These are phyloP conservation scores for Drosophila pruinosa DNA, from an alignment of 1,140 invertebrate species.

Conservation along the genomic window DNA sequence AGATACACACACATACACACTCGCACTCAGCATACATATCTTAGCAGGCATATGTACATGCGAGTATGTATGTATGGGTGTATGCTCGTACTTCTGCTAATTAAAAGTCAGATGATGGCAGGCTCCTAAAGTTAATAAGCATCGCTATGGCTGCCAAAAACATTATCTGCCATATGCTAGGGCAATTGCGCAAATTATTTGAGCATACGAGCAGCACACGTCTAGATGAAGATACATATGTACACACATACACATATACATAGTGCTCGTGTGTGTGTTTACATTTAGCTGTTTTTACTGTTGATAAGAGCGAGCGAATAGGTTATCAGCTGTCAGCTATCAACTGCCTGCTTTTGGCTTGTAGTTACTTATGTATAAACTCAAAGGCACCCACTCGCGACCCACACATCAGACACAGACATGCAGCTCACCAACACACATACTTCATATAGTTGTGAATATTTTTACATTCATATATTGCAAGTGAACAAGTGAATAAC, in stretches of 20 bases:
- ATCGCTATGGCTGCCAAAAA: slow-evolving; percentile 40
- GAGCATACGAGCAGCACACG: slow-evolving; percentile 26
- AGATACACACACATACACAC: slow-evolving; percentile 27
- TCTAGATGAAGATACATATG: slow-evolving; percentile 22
- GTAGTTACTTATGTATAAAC: slow-evolving; percentile 39
- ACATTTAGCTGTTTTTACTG: slow-evolving; percentile 21
- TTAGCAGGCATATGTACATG: background rate
- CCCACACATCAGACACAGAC: background rate
- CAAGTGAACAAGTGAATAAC: background rate
- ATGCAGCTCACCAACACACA: background rate
- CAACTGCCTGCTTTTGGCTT: slow-evolving; percentile 24
- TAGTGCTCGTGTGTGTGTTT: background rate
- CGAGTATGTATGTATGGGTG: background rate
- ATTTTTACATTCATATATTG: background rate
- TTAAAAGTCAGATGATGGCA: slow-evolving; percentile 57
- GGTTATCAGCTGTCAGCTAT: slow-evolving; percentile 56
- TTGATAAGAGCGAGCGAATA: slow-evolving; percentile 53
- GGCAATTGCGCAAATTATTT: slow-evolving; percentile 65
- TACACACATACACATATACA: background rate
- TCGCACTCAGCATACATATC: slow-evolving; percentile 30
- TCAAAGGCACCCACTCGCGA: slow-evolving; percentile 14
- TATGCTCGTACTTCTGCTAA: slow-evolving; percentile 48
- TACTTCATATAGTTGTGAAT: background rate
- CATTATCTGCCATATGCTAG: slow-evolving; percentile 38
- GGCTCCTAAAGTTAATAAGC: slow-evolving; percentile 40